phyloP scores from a whole-genome alignment of 2,113 vertebrate genomes.

The Datnioides undecimradiatus region DNA sequence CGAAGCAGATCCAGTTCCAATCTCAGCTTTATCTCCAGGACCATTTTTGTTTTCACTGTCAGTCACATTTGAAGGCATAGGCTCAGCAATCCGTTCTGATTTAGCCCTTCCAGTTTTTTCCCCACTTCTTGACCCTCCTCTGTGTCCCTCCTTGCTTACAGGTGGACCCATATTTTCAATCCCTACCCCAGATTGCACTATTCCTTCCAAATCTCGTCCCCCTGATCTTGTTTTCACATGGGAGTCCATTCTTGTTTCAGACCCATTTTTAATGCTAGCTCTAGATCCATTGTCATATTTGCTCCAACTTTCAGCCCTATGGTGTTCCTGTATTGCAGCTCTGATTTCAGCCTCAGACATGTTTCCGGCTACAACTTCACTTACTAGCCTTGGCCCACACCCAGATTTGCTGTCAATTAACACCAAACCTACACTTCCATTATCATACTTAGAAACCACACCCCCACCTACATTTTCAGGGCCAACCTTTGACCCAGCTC shows the following conservation, averaged over 20 bases:
- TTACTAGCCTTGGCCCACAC: slow-evolving; percentile 51
- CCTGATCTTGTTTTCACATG: slow-evolving; percentile 70
- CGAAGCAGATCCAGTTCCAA: neutral
- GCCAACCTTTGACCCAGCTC: slow-evolving; percentile 73
- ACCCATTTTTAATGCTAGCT: slow-evolving; percentile 50
- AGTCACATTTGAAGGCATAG: neutral
- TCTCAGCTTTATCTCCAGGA: slow-evolving; percentile 14
- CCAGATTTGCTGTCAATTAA: slow-evolving; percentile 68
- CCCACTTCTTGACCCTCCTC: slow-evolving; percentile 33
- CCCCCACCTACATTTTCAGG: slow-evolving; percentile 57
- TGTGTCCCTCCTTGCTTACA: slow-evolving; percentile 53
- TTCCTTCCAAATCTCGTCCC: slow-evolving; percentile 72
- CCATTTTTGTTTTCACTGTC: slow-evolving; percentile 24
- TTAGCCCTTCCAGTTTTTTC: slow-evolving; percentile 47
- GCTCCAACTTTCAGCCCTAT: slow-evolving; percentile 57
- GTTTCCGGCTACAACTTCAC: slow-evolving; percentile 39
- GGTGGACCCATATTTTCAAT: slow-evolving; percentile 46
- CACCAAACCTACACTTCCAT: slow-evolving; percentile 54
- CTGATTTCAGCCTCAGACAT: slow-evolving; percentile 65
- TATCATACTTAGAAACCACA: slow-evolving; percentile 60
- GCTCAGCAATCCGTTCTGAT: slow-evolving; percentile 43
- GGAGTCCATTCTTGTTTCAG: slow-evolving; percentile 67
- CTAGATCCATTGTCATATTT: slow-evolving; percentile 67
- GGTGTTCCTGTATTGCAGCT: slow-evolving; percentile 56
- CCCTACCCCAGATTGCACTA: slow-evolving; percentile 64